phyloP scores from a whole-genome alignment of 2,113 vertebrate genomes.

The human region DNA sequence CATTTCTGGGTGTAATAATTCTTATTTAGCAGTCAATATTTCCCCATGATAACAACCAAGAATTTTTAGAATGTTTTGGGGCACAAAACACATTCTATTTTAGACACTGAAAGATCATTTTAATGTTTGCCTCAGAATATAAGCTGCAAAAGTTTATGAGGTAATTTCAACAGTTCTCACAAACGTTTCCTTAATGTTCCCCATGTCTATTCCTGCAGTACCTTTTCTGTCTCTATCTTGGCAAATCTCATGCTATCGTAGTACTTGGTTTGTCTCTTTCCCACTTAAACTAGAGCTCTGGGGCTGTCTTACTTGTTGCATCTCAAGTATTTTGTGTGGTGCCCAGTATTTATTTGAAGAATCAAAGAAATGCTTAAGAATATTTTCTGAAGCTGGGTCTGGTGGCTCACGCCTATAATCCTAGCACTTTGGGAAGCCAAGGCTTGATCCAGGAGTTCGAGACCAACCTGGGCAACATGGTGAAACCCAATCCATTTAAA shows the following conservation, averaged over 20 bases:
- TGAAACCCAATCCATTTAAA: no score
- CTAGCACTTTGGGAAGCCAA: no score
- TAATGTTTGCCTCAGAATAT: slow-evolving; percentile 23
- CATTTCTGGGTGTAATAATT: slow-evolving; percentile 36
- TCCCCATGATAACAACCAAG: not conserved
- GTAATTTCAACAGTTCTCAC: slow-evolving; percentile 47
- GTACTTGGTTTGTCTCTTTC: not conserved
- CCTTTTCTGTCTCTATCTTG: not conserved
- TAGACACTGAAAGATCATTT: slow-evolving; percentile 43
- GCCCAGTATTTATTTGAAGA: not conserved
- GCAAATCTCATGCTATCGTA: not conserved
- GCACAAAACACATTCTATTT: slow-evolving; percentile 51
- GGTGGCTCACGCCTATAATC: no score
- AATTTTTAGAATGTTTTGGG: slow-evolving; percentile 54
- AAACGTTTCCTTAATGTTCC: not conserved
- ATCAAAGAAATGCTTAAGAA: not conserved
- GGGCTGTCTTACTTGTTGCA: not conserved
- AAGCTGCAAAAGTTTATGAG: slow-evolving; percentile 45
- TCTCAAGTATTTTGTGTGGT: not conserved
- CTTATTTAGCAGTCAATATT: slow-evolving; percentile 41
- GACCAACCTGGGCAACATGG: no score
- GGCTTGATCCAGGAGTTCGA: no score
- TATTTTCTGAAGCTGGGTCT: not conserved
- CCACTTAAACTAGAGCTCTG: not conserved
- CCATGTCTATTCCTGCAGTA: not conserved